Evolutionary conservation across 2,888 invertebrate genomes (phyloP).

Genomic region (Caradrina clavipalpis): DNA sequence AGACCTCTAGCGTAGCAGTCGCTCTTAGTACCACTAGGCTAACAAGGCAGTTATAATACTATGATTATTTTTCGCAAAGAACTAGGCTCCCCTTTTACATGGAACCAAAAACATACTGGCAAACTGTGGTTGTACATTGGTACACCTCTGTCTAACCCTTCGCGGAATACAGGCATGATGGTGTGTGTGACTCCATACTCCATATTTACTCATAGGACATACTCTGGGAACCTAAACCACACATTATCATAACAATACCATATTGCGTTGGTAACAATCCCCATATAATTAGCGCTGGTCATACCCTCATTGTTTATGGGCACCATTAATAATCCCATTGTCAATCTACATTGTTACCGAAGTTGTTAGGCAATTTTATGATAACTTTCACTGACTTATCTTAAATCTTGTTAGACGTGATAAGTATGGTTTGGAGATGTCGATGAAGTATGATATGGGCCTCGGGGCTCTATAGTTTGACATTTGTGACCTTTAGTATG

Average conservation of each 20-base stretch:
- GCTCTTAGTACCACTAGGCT: too few species aligned
- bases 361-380: conserved; percentile 32
- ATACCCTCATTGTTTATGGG: conserved; percentile 56
- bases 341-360: conserved; percentile 52
- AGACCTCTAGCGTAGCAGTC: too few species aligned
- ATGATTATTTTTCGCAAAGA: too few species aligned
- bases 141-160: too few species aligned
- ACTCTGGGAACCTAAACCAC: background rate
- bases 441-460: conserved; percentile 6
- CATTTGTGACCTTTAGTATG: conserved; percentile 2
- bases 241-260: conserved; percentile 22
- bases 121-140: too few species aligned
- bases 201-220: too few species aligned
- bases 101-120: too few species aligned
- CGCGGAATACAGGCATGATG: too few species aligned
- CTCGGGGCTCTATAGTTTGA: background rate
- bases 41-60: too few species aligned
- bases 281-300: conserved; percentile 36
- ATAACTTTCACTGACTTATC: conserved; percentile 55
- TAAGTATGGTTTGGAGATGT: conserved; percentile 17
- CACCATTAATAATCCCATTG: conserved; percentile 58
- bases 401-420: conserved; percentile 16
- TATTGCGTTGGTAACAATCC: conserved; percentile 14
- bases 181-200: too few species aligned
- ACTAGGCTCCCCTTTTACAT: too few species aligned